Conservation (phyloP, 2,113 vertebrate genomes). For the Muntiacus reevesi region DNA sequence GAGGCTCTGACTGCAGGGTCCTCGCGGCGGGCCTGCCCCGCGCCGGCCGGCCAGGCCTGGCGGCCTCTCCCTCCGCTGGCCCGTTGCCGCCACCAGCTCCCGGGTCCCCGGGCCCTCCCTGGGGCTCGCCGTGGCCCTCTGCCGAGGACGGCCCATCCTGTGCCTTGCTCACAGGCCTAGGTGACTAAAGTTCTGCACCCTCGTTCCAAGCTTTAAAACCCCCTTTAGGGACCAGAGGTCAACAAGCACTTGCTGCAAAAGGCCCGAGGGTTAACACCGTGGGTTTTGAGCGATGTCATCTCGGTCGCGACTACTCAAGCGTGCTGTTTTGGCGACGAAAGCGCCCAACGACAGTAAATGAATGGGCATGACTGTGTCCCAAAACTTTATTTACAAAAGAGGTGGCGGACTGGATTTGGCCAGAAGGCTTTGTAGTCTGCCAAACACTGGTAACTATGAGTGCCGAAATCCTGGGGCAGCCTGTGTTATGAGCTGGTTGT, state of each 20-base stretch:
- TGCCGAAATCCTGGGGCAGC: background rate
- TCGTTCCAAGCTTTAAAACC: background rate
- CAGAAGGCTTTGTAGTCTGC: background rate
- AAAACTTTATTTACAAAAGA: slow-evolving; percentile 8
- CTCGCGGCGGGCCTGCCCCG: too few relatives aligned
- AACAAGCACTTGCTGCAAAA: background rate
- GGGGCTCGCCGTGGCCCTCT: background rate
- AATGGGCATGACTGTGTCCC: background rate
- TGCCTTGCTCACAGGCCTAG: background rate
- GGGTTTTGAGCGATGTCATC: background rate
- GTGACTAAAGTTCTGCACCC: background rate
- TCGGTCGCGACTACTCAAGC: background rate
- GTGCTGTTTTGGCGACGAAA: background rate
- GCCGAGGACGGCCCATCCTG: background rate
- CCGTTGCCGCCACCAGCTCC: background rate
- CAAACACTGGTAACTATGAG: background rate
- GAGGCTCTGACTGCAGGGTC: background rate
- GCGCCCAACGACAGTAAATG: background rate
- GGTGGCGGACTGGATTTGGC: background rate
- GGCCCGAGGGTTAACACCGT: background rate
- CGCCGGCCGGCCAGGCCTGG: accelerated
- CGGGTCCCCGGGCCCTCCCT: accelerated
- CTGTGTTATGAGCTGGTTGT: background rate
- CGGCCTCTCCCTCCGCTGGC: background rate
- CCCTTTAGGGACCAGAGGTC: background rate